These are phyloP conservation scores for Heliopora coerulea DNA, from an alignment of 92 coral and sea anemone genomes.

Conservation along the genomic window DNA sequence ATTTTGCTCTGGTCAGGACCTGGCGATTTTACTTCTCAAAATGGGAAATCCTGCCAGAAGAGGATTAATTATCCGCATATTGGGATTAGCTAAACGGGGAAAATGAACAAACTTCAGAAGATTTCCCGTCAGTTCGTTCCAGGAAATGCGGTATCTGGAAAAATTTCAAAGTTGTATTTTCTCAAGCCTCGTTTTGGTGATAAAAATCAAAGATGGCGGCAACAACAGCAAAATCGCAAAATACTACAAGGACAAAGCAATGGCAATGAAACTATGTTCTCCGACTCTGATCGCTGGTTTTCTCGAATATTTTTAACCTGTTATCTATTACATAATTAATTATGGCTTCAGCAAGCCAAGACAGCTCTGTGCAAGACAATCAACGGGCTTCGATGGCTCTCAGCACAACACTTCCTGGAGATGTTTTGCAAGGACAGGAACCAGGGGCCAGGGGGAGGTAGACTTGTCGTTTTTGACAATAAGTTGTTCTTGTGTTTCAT, in stretches of 20 bases:
- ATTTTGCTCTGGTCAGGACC: too few relatives aligned
- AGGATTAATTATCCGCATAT: too few relatives aligned
- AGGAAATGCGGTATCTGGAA: too few relatives aligned
- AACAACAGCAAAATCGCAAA: not conserved
- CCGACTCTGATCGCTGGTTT: not conserved
- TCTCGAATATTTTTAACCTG: not conserved
- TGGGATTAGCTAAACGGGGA: too few relatives aligned
- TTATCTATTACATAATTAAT: not conserved
- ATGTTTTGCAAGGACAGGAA: slow-evolving; percentile 30
- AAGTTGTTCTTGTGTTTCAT: not conserved
- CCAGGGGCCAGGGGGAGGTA: slow-evolving; percentile 40
- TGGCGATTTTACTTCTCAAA: too few relatives aligned
- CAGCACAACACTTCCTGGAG: slow-evolving; percentile 20
- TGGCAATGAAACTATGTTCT: not conserved
- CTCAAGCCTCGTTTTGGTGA: too few relatives aligned
- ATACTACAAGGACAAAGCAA: too few relatives aligned
- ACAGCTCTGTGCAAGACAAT: slow-evolving; percentile 5
- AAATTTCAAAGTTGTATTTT: too few relatives aligned
- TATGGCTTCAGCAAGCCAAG: slow-evolving; percentile 27
- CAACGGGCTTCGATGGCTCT: not conserved
- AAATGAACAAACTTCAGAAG: too few relatives aligned
- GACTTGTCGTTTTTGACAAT: not conserved
- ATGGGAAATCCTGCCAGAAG: too few relatives aligned
- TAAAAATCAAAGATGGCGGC: slow-evolving; percentile 16
- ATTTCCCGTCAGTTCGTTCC: too few relatives aligned